Conservation (phyloP, 2,888 invertebrate genomes). For the Dryadula phaetusa region DNA sequence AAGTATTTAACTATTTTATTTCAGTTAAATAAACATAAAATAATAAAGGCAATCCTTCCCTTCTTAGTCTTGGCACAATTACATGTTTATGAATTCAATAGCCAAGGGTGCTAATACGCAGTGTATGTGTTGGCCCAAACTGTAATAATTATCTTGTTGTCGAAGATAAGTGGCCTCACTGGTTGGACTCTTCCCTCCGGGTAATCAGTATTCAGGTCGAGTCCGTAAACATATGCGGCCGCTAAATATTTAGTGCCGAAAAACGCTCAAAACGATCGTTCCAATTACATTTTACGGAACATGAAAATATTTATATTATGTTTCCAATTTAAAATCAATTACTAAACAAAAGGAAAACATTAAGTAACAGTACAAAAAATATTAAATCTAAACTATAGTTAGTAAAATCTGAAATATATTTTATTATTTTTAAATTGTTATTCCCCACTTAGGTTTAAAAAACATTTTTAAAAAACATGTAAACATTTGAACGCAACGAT, state of each 20-base stretch:
- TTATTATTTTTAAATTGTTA: no score
- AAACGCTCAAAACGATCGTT: slow-evolving; percentile 27
- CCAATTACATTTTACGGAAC: slow-evolving; percentile 18
- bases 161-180: slow-evolving; percentile 63
- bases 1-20: no score
- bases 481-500: no score
- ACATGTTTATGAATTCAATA: slow-evolving; percentile 17
- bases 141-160: slow-evolving; percentile 59
- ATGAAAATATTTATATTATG: slow-evolving; percentile 1
- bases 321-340: background rate
- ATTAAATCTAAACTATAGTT: background rate
- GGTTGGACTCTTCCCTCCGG: slow-evolving; percentile 60
- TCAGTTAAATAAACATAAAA: no score
- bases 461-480: no score
- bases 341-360: background rate
- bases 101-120: slow-evolving; percentile 34
- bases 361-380: background rate
- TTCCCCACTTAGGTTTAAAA: no score
- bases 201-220: slow-evolving; percentile 58
- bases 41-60: no score
- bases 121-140: slow-evolving; percentile 39
- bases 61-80: slow-evolving; percentile 13
- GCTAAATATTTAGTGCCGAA: slow-evolving; percentile 33
- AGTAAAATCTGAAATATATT: no score
- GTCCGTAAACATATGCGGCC: slow-evolving; percentile 49